Evolutionary conservation across 2,113 vertebrate genomes (phyloP).

Genomic region (Rhynchopsitta pachyrhyncha): DNA sequence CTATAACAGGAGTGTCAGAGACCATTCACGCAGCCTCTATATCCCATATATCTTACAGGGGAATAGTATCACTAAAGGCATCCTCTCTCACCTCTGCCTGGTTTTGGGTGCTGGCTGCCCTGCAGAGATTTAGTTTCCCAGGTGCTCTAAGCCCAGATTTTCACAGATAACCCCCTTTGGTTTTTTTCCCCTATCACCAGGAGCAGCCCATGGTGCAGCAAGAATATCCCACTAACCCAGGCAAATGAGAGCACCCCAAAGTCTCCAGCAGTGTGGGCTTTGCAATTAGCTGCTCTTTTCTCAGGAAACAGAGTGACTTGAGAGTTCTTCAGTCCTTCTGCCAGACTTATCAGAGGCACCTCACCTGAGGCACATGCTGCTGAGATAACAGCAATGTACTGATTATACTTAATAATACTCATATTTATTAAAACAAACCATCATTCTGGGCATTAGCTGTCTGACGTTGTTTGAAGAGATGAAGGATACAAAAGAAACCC

Average conservation of each 20-base stretch:
- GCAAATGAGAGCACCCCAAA: neutral
- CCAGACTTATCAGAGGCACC: neutral
- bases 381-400: neutral
- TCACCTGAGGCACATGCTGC: neutral
- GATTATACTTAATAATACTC: neutral
- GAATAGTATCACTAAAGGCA: neutral
- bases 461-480: neutral
- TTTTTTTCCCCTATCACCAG: accelerated
- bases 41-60: neutral
- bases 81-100: accelerated
- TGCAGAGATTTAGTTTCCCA: neutral
- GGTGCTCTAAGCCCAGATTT: neutral
- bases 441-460: neutral
- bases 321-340: neutral
- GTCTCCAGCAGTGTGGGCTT: neutral
- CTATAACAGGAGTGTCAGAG: neutral
- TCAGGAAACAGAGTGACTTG: neutral
- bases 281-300: neutral
- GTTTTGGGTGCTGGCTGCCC: neutral
- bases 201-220: neutral
- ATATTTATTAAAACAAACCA: neutral
- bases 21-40: neutral
- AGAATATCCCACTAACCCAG: neutral
- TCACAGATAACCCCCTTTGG: neutral
- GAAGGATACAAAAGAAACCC: neutral